Percentiles rank a stretch among this genome's conserved stretches.
Evolutionary conservation across 2,888 invertebrate species (phyloP).

Genomic region (Iselma pallidipennis): DNA sequence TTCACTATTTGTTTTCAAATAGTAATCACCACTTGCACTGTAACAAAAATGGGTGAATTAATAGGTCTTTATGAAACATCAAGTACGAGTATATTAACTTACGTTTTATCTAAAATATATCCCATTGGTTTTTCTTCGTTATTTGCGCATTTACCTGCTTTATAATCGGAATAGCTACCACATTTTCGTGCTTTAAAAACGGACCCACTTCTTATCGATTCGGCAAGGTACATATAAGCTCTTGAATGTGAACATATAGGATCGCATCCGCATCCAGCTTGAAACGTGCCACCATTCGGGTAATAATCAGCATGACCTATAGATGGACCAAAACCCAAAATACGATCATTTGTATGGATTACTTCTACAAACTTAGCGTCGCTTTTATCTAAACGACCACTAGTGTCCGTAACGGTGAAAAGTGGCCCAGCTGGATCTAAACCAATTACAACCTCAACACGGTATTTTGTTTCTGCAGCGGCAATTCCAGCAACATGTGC

Average conservation of each 20-base stretch:
- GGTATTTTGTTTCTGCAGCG: conserved; percentile 32
- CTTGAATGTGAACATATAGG: conserved; percentile 55
- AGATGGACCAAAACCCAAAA: conserved; percentile 29
- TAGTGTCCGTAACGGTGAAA: conserved; percentile 33
- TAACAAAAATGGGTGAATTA: conserved; percentile 18
- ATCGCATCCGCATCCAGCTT: conserved; percentile 50
- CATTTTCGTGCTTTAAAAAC: conserved; percentile 29
- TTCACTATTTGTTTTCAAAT: conserved; percentile 62
- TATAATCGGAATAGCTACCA: conserved; percentile 18
- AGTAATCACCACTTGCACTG: conserved; percentile 63
- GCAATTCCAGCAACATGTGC: conserved; percentile 45
- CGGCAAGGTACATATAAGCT: conserved; percentile 54
- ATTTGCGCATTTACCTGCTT: conserved; percentile 22
- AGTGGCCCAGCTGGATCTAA: conserved; percentile 50
- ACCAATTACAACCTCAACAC: conserved; percentile 44
- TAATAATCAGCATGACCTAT: conserved; percentile 50
- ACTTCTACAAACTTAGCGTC: conserved; percentile 50
- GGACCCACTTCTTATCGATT: conserved; percentile 46
- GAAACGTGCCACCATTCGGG: conserved; percentile 49
- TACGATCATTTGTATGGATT: conserved; percentile 46
- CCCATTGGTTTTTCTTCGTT: conserved; percentile 28
- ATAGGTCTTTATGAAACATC: too few species aligned
- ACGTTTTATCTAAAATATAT: conserved; percentile 21
- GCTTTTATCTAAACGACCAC: conserved; percentile 43
- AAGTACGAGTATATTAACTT: conserved; percentile 11